Conservation (phyloP, 2,797 vertebrate genomes). For the Mastacembelus armatus region DNA sequence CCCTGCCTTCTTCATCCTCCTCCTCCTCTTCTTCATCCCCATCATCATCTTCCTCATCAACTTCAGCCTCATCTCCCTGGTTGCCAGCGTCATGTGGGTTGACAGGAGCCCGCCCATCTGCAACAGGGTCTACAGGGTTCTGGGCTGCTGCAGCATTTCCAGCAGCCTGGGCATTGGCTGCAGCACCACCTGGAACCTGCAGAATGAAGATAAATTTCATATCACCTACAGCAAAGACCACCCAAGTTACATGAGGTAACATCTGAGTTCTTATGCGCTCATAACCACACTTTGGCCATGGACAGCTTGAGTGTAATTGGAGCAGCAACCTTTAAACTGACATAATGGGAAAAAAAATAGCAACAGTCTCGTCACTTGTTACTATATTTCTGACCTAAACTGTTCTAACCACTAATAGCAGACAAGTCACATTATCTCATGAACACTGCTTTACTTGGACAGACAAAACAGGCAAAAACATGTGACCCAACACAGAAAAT, state of each 20-base stretch:
- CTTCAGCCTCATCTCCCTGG: constrained; percentile 86
- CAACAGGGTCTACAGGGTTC: constrained; percentile 37
- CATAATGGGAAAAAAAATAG: background rate
- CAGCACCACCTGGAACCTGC: constrained; percentile 87
- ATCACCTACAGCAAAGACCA: background rate
- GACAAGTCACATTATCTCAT: background rate
- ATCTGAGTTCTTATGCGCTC: background rate
- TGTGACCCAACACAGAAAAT: no score
- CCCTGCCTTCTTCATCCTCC: constrained; percentile 90
- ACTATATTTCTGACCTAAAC: background rate
- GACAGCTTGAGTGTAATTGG: background rate
- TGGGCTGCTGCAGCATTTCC: constrained; percentile 39
- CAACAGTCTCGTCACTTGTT: no score
- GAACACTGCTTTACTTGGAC: background rate
- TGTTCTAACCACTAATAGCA: background rate
- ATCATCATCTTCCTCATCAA: constrained; percentile 89
- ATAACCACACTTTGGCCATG: background rate
- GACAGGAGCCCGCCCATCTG: constrained; percentile 34
- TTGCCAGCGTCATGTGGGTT: constrained; percentile 59
- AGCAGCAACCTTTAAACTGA: background rate
- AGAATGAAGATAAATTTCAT: background rate
- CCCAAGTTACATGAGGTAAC: background rate
- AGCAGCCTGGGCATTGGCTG: constrained; percentile 88
- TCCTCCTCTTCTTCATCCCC: constrained; percentile 89
- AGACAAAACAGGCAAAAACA: constrained; percentile 9